phyloP scores from a whole-genome alignment of 2,797 vertebrate genomes.

The Telmatherina bonti region DNA sequence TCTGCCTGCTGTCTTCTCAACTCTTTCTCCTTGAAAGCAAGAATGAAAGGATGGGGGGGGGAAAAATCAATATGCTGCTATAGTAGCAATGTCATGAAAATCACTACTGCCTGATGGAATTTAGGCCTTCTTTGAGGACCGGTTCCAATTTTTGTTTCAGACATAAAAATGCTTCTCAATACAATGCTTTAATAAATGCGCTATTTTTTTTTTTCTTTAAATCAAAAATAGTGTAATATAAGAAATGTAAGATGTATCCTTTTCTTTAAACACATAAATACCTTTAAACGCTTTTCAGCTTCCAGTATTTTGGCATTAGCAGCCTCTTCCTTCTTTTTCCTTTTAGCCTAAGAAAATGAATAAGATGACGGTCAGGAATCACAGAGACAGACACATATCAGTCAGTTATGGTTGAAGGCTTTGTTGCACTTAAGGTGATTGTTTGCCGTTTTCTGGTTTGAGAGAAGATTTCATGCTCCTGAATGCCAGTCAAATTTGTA shows the following conservation, averaged over 20 bases:
- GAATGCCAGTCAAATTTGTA: constrained; percentile 81
- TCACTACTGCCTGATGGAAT: constrained; percentile 62
- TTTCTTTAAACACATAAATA: constrained; percentile 78
- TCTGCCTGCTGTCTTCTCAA: constrained; percentile 97
- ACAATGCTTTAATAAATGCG: too few relatives aligned
- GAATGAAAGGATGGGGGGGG: constrained; percentile 60
- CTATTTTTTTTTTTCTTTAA: background rate
- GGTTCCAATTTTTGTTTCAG: constrained; percentile 42
- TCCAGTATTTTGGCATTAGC: constrained; percentile 99
- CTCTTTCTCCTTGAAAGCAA: constrained; percentile 93
- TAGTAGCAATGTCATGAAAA: constrained; percentile 66
- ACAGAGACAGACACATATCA: constrained; percentile 61
- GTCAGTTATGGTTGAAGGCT: constrained; percentile 66
- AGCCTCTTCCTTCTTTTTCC: constrained; percentile 98
- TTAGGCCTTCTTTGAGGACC: constrained; percentile 49
- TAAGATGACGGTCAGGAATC: constrained; percentile 79
- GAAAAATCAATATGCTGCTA: constrained; percentile 71
- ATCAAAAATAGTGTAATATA: background rate
- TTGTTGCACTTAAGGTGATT: constrained; percentile 73
- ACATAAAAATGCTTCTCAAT: background rate
- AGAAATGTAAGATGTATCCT: background rate
- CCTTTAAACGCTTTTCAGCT: constrained; percentile 99
- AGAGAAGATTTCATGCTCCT: constrained; percentile 72
- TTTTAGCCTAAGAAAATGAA: constrained; percentile 95
- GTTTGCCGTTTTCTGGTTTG: constrained; percentile 74